phyloP scores from a whole-genome alignment of 2,113 vertebrate genomes.

The Chelonoidis abingdonii region DNA sequence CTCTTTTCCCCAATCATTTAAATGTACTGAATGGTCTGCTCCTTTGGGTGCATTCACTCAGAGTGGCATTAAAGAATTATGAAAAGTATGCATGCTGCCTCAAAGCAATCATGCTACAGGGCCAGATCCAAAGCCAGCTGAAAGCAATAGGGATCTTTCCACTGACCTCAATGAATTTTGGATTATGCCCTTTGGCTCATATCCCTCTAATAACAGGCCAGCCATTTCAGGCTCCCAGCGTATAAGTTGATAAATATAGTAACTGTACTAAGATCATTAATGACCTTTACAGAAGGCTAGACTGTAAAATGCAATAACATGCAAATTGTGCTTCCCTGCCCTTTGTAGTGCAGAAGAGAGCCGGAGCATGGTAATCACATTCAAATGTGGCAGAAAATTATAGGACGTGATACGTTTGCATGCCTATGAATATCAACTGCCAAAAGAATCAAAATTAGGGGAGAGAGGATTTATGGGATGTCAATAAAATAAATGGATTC shows the following conservation, averaged over 20 bases:
- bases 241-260: neutral
- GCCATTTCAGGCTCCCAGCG: neutral
- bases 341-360: neutral
- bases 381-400: neutral
- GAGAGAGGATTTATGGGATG: neutral
- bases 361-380: neutral
- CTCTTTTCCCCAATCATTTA: conserved; percentile 24
- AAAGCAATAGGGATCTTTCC: conserved; percentile 8
- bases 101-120: conserved; percentile 37
- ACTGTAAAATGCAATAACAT: neutral
- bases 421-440: neutral
- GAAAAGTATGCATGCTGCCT: conserved; percentile 1
- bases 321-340: neutral
- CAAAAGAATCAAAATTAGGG: neutral
- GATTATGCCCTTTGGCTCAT: neutral
- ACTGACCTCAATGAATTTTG: neutral
- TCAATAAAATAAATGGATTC: neutral
- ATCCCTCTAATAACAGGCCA: neutral
- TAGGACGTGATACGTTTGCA: neutral
- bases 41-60: conserved; percentile 71
- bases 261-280: neutral
- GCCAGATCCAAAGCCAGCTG: neutral
- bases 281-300: neutral
- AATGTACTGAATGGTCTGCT: conserved; percentile 52
- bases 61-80: conserved; percentile 64